Evolutionary conservation across 1,140 invertebrate species (phyloP).

Genomic region (Drosophila elegans): DNA sequence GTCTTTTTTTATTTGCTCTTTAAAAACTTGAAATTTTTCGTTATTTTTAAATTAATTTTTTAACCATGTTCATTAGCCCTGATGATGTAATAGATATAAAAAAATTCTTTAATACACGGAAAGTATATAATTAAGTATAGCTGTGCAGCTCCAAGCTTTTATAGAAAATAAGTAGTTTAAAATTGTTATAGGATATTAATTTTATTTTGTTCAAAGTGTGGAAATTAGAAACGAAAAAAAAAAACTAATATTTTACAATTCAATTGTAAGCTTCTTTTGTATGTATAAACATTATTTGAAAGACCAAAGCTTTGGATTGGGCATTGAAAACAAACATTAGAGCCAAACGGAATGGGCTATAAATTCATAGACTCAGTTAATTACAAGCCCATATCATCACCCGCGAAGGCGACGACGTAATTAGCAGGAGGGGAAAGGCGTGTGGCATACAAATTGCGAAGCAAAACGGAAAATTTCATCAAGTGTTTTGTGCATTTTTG

Average conservation of each 20-base stretch:
- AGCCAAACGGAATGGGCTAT: slow-evolving; percentile 43
- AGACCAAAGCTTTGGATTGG: neutral
- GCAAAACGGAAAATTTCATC: slow-evolving; percentile 57
- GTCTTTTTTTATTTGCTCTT: neutral
- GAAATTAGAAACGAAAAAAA: too few species aligned
- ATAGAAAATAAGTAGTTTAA: too few species aligned
- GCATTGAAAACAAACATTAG: slow-evolving; percentile 36
- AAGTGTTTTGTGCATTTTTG: slow-evolving; percentile 58
- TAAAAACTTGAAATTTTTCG: neutral
- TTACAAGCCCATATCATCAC: slow-evolving; percentile 58
- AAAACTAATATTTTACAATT: too few species aligned
- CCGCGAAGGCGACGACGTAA: slow-evolving; percentile 46
- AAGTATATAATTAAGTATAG: too few species aligned
- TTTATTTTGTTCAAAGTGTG: too few species aligned
- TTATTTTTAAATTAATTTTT: neutral
- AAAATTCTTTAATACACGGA: too few species aligned
- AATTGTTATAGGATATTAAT: too few species aligned
- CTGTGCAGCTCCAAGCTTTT: too few species aligned
- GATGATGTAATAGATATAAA: neutral
- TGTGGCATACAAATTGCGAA: slow-evolving; percentile 59
- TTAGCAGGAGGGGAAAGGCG: slow-evolving; percentile 44
- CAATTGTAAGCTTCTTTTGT: too few species aligned
- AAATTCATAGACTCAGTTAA: slow-evolving; percentile 58
- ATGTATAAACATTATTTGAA: neutral
- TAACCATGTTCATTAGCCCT: neutral